Percentiles rank a stretch among this genome's conserved stretches.
phyloP scores from a whole-genome alignment of 2,888 invertebrate species.

The Napeogenes inachia region DNA sequence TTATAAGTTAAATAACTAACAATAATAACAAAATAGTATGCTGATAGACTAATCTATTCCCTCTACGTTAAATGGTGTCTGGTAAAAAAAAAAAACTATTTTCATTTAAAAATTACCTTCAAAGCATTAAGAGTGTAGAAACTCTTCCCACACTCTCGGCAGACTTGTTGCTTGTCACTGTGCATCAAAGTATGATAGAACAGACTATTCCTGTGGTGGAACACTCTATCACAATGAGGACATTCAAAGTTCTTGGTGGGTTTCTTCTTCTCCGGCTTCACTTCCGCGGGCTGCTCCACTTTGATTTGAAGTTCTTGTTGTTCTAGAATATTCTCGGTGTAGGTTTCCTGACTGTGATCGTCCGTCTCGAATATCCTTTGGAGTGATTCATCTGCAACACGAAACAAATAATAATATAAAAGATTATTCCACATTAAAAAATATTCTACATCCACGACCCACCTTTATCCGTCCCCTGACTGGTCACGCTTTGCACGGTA shows the following conservation, averaged over 20 bases:
- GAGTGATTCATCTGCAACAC: constrained; percentile 58
- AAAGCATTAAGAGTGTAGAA: constrained; percentile 90
- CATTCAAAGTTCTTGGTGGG: constrained; percentile 71
- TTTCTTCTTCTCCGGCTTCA: constrained; percentile 40
- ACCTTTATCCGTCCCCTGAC: constrained; percentile 12
- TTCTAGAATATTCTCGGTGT: constrained; percentile 43
- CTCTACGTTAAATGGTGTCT: too few relatives aligned
- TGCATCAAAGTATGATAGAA: constrained; percentile 90
- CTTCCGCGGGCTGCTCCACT: constrained; percentile 15
- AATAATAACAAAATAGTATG: too few relatives aligned
- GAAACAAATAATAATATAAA: too few relatives aligned
- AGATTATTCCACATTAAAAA: not conserved
- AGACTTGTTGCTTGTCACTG: constrained; percentile 85
- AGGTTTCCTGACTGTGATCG: constrained; percentile 37
- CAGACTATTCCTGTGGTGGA: constrained; percentile 89
- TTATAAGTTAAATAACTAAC: too few relatives aligned
- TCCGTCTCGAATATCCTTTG: constrained; percentile 63
- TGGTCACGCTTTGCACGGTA: not conserved
- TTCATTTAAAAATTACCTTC: constrained; percentile 72
- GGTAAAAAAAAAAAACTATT: too few relatives aligned
- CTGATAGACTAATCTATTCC: too few relatives aligned
- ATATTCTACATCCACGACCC: not conserved
- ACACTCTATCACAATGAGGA: constrained; percentile 83
- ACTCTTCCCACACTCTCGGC: constrained; percentile 87
- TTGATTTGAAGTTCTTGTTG: constrained; percentile 15